A percentile compares a stretch with the other conserved stretches of the same genome.
These are phyloP conservation scores for Lamellibrachia luymesi DNA, from an alignment of 1,140 invertebrate species.

Conservation along the genomic window DNA sequence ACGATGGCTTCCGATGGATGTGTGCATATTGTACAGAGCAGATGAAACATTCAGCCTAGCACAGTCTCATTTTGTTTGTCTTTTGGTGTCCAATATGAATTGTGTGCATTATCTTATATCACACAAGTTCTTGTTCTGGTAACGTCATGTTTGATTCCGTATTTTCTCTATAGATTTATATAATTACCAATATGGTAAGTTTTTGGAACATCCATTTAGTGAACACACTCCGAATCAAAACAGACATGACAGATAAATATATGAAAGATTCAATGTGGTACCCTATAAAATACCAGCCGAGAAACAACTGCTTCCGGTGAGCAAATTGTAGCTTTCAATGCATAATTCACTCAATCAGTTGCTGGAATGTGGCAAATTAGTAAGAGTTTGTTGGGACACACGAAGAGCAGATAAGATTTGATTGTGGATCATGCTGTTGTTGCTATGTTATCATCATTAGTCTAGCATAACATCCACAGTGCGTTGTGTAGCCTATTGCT, in stretches of 20 bases:
- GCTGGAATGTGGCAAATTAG: background rate
- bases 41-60: background rate
- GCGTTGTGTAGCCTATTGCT: background rate
- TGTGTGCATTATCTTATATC: background rate
- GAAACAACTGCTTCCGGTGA: too few species aligned
- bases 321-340: too few species aligned
- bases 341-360: too few species aligned
- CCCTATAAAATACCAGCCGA: too few species aligned
- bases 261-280: too few species aligned
- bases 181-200: too few species aligned
- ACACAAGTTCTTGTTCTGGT: too few species aligned
- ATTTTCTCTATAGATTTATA: background rate
- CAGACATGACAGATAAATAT: too few species aligned
- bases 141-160: too few species aligned
- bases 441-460: background rate
- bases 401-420: background rate
- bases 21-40: background rate
- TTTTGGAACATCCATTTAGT: too few species aligned
- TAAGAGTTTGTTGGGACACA: background rate
- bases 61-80: background rate
- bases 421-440: background rate
- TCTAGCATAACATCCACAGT: background rate
- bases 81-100: background rate
- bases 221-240: too few species aligned
- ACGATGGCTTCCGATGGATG: background rate